These are phyloP conservation scores for Cinclus cinclus DNA, from an alignment of 2,113 vertebrate genomes.

Conservation along the genomic window DNA sequence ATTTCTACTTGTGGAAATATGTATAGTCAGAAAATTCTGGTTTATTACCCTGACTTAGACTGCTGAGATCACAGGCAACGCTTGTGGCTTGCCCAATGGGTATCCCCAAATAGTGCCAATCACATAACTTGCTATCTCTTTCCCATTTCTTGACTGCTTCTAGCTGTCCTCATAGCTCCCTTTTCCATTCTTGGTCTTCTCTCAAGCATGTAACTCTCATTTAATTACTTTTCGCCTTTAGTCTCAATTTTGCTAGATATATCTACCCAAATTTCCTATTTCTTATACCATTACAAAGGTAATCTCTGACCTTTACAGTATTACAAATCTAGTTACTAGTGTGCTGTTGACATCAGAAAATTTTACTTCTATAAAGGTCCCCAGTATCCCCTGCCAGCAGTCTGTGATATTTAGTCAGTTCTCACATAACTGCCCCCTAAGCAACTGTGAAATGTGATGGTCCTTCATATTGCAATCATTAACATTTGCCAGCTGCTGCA, in stretches of 20 bases:
- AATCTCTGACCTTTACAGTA: neutral
- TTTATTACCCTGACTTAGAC: neutral
- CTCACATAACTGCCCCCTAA: neutral
- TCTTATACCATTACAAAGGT: neutral
- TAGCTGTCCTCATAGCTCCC: neutral
- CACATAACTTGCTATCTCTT: neutral
- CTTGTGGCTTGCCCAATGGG: neutral
- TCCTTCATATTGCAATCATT: neutral
- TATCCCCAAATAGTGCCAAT: neutral
- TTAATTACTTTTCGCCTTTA: neutral
- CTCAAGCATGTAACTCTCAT: neutral
- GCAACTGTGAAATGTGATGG: neutral
- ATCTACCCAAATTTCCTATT: neutral
- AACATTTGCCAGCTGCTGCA: neutral
- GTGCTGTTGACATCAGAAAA: neutral
- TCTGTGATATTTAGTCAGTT: slow-evolving; percentile 1
- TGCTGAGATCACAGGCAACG: neutral
- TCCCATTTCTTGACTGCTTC: neutral
- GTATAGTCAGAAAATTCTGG: neutral
- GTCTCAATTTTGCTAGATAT: neutral
- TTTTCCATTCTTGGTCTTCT: neutral
- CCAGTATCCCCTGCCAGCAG: neutral
- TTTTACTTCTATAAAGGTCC: neutral
- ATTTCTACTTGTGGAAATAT: neutral
- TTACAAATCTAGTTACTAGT: neutral